These are phyloP conservation scores for Drosophila affinis DNA, from an alignment of 2,888 invertebrate genomes.

Conservation along the genomic window DNA sequence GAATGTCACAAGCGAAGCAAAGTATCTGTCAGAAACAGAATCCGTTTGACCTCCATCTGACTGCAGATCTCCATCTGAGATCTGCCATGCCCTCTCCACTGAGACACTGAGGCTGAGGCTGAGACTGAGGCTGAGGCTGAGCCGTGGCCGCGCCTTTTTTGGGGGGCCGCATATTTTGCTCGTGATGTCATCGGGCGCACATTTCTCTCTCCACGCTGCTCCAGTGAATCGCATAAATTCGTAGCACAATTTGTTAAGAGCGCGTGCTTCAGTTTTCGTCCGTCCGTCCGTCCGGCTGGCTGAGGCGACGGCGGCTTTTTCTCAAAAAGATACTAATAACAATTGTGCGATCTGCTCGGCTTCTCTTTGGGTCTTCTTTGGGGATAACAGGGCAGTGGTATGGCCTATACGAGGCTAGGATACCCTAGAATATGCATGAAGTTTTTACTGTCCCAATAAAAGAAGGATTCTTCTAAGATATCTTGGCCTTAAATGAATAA, in stretches of 20 bases:
- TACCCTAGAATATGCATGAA: constrained; percentile 23
- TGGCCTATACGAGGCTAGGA: constrained; percentile 5
- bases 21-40: constrained; percentile 11
- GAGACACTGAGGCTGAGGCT: background rate
- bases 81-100: constrained; percentile 35
- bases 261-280: constrained; percentile 72
- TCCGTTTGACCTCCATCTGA: constrained; percentile 33
- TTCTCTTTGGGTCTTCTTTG: constrained; percentile 48
- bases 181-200: constrained; percentile 70
- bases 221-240: constrained; percentile 64
- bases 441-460: background rate
- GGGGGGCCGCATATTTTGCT: constrained; percentile 68
- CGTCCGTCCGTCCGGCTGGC: constrained; percentile 22
- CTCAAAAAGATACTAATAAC: constrained; percentile 76
- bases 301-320: constrained; percentile 58
- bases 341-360: constrained; percentile 72
- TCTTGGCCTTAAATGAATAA: no score
- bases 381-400: constrained; percentile 40
- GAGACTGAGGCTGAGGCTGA: background rate
- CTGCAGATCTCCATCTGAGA: constrained; percentile 45
- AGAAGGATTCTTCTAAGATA: background rate
- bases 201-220: constrained; percentile 36
- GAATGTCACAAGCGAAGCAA: constrained; percentile 33
- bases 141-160: constrained; percentile 69
- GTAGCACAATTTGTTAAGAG: constrained; percentile 77